Conservation (phyloP, 2,888 invertebrate species). For the Habrosyne pyritoides region DNA sequence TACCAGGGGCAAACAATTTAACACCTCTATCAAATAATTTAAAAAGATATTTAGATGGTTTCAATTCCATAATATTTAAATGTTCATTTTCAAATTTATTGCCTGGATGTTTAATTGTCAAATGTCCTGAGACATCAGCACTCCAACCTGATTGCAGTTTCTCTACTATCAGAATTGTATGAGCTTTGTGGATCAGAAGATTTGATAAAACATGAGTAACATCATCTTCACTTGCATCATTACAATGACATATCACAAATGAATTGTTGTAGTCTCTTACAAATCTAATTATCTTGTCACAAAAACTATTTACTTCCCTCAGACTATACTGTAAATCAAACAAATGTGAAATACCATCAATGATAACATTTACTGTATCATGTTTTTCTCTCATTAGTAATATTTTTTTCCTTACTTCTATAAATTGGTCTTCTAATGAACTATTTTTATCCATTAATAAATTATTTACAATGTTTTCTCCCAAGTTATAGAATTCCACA, state of each 20-base stretch:
- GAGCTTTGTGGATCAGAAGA: slow-evolving; percentile 85
- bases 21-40: slow-evolving; percentile 90
- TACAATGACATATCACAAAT: slow-evolving; percentile 82
- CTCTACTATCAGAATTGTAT: slow-evolving; percentile 85
- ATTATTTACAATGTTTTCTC: slow-evolving; percentile 48
- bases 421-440: slow-evolving; percentile 66
- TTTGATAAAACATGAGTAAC: slow-evolving; percentile 83
- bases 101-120: slow-evolving; percentile 79
- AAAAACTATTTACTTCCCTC: slow-evolving; percentile 77
- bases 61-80: slow-evolving; percentile 51
- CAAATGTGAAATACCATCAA: slow-evolving; percentile 89
- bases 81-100: slow-evolving; percentile 62
- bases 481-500: slow-evolving; percentile 59
- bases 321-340: slow-evolving; percentile 85
- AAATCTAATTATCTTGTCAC: slow-evolving; percentile 70
- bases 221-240: slow-evolving; percentile 83
- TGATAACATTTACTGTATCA: slow-evolving; percentile 81
- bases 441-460: slow-evolving; percentile 45
- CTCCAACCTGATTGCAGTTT: slow-evolving; percentile 89
- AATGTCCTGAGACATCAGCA: slow-evolving; percentile 87
- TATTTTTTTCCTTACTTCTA: slow-evolving; percentile 66
- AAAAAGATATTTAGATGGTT: slow-evolving; percentile 81
- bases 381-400: slow-evolving; percentile 55
- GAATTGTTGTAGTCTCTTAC: slow-evolving; percentile 54
- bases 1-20: slow-evolving; percentile 88